A percentile compares a stretch with the other conserved stretches of the same genome.
phyloP scores from a whole-genome alignment of 92 coral and sea anemone species.

The Actinostola sp. region DNA sequence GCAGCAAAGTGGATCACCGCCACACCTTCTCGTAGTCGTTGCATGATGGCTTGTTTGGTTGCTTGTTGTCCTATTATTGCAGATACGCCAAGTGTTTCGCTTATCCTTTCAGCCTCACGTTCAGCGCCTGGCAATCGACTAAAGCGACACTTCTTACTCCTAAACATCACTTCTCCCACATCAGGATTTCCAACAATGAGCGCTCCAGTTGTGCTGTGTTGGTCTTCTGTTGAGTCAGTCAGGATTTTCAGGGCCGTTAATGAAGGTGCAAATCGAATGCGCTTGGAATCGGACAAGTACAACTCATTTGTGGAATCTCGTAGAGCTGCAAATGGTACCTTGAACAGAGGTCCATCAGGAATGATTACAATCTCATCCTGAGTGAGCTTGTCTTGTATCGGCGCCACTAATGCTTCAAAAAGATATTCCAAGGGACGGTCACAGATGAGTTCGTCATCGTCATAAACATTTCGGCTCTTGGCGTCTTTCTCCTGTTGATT shows the following conservation, averaged over 20 bases:
- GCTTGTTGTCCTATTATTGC: conserved; percentile 24
- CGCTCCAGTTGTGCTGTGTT: conserved; percentile 19
- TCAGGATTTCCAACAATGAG: conserved; percentile 36
- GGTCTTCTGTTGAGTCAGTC: background rate
- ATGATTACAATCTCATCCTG: conserved; percentile 5
- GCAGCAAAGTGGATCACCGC: conserved; percentile 45
- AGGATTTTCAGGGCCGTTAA: conserved; percentile 8
- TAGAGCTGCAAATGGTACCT: conserved; percentile 15
- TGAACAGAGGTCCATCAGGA: conserved; percentile 25
- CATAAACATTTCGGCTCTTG: background rate
- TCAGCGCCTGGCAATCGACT: conserved; percentile 24
- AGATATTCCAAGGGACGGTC: background rate
- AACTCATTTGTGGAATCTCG: background rate
- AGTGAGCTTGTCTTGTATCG: conserved; percentile 1
- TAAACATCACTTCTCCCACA: background rate
- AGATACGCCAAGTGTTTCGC: background rate
- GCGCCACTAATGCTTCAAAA: background rate
- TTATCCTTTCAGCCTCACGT: conserved; percentile 26
- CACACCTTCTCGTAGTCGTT: conserved; percentile 18
- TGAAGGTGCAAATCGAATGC: conserved; percentile 23
- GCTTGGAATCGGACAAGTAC: conserved; percentile 24
- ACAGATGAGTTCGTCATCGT: background rate
- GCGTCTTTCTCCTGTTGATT: background rate
- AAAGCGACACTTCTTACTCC: background rate
- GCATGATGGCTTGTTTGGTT: conserved; percentile 29